These are phyloP conservation scores for Neolamprologus modestus DNA, from an alignment of 2,113 vertebrate genomes.

Conservation along the genomic window DNA sequence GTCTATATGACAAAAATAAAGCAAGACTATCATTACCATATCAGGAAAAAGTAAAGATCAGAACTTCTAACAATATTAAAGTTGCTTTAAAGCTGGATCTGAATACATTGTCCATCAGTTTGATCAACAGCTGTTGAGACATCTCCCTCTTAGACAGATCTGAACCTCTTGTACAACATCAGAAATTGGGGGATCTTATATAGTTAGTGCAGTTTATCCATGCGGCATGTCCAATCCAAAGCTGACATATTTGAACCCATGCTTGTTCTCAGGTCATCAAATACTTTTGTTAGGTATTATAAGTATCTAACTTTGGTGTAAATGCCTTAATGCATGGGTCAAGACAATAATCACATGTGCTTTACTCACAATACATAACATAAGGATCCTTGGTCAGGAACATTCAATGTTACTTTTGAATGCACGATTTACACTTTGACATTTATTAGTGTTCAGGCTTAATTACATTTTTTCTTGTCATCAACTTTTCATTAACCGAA, in stretches of 20 bases:
- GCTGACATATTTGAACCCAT: background rate
- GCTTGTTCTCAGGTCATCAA: background rate
- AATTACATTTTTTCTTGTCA: background rate
- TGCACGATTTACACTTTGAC: background rate
- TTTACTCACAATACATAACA: background rate
- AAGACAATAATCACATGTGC: background rate
- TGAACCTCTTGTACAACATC: background rate
- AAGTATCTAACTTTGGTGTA: background rate
- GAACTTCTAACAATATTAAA: background rate
- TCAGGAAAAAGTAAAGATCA: background rate
- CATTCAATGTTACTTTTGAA: background rate
- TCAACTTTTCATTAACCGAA: background rate
- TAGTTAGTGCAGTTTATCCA: background rate
- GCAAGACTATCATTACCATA: background rate
- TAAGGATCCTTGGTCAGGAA: background rate
- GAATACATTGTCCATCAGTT: background rate
- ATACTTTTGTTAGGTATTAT: background rate
- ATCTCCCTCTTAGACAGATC: background rate
- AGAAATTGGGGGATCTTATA: accelerated
- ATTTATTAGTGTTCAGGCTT: background rate
- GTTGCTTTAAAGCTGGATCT: background rate
- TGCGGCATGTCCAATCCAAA: accelerated
- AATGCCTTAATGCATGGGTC: background rate
- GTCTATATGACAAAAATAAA: background rate
- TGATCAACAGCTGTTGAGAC: background rate